Evolutionary conservation across 2,888 invertebrate species (phyloP), one percentile per base, ranked within the genome.

Genomic region (Molorchus minor): DNA sequence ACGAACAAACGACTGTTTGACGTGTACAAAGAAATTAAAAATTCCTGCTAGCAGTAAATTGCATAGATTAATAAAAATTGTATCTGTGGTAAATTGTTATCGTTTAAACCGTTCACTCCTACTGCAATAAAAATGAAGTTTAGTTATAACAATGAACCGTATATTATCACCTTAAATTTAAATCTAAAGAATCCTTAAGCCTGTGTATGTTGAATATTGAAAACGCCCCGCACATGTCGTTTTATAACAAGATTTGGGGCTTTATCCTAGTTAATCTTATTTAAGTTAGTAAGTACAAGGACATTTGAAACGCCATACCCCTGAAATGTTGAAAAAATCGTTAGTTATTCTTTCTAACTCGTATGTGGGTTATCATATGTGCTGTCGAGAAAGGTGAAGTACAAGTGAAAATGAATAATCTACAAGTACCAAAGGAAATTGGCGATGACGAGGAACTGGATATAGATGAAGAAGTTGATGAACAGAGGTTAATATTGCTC

Each of bases 231-330:
- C 57, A 30, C 36, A n/a, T 13, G 38, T 44, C 40, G 58, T 57
- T 61, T 58, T 67, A 53, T 58, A 67, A 67, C 58, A 64, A 57
- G 67, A 67, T 67, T 64, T 57, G 56, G 33, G 57, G 55, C 15
- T 58, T 66, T 56, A 63, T 61, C 56, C 41, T 57, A 57, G 51
- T 54, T 66, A 62, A 67, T 67, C 64, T 58, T 58, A 55, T 67
- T 67, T 64, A 56, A 57, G 49, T 64, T 52, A 62, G 54, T 44
- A 35, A 30, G 56, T 44, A 56, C 66, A 67, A 67, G 66, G 66
- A 56, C 63, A 20, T 33, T 21, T 45, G 13, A 33, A 43, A 29
- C 20, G 19, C 12, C 8, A 36, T 49, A 44, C 10, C 13, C 21
- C 19, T 2, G 13, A 17, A 19, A 30, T 41, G 16, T 7, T 30